Conservation (phyloP, 2,113 vertebrate genomes). For the Odocoileus hemionus region DNA sequence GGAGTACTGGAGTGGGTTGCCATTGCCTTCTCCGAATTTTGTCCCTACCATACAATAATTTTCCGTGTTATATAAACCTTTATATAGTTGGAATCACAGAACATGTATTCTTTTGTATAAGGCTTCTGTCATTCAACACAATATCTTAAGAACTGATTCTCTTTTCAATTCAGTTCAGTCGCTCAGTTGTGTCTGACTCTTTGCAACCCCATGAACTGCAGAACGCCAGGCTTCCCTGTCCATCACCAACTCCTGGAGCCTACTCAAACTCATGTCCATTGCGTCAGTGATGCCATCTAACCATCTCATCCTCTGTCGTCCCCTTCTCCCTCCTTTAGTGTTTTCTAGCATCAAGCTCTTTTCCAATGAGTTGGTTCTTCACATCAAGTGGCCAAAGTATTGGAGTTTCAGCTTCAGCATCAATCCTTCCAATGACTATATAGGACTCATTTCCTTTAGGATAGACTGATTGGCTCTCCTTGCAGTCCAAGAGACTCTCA, state of each 20-base stretch:
- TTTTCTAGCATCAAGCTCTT: neutral
- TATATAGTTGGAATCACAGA: neutral
- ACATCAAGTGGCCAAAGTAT: neutral
- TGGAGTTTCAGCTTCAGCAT: neutral
- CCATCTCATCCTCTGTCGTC: neutral
- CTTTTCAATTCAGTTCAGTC: neutral
- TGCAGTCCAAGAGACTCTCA: neutral
- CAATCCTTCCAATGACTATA: neutral
- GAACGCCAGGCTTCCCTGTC: neutral
- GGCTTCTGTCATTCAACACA: neutral
- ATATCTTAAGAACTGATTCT: neutral
- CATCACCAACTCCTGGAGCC: neutral
- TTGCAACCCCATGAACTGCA: neutral
- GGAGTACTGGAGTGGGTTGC: too few species aligned
- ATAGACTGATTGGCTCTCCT: neutral
- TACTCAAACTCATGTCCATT: neutral
- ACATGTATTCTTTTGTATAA: neutral
- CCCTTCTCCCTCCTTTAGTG: neutral
- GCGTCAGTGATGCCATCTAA: accelerated
- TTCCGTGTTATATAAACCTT: neutral
- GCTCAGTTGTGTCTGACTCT: neutral
- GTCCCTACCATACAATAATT: neutral
- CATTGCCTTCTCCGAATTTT: neutral
- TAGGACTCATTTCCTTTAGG: neutral
- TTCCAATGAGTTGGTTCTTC: neutral